phyloP scores from a whole-genome alignment of 2,888 invertebrate species.

The Lasioglossum oenotherae region DNA sequence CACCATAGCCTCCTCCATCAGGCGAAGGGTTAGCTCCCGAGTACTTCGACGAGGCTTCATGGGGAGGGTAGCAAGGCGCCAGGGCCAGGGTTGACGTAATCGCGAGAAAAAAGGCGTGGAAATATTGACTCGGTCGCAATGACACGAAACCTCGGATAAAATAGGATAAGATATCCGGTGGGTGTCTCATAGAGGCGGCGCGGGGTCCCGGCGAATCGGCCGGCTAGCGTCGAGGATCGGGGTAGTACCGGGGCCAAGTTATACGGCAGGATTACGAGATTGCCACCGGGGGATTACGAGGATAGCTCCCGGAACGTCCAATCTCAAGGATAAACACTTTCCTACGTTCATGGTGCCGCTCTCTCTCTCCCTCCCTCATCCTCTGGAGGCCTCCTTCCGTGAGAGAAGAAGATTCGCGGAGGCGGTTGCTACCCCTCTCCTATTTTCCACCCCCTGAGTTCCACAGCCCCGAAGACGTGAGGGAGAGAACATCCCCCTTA shows the following conservation, averaged over 20 bases:
- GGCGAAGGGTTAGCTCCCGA: not conserved
- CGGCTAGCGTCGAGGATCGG: slow-evolving; percentile 44
- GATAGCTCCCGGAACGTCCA: slow-evolving; percentile 83
- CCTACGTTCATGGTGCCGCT: slow-evolving; percentile 76
- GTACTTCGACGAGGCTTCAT: not conserved
- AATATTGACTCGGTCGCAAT: slow-evolving; percentile 78
- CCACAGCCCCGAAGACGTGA: slow-evolving; percentile 11
- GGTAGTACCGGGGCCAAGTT: slow-evolving; percentile 74
- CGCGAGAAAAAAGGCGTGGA: slow-evolving; percentile 66
- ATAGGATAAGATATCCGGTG: slow-evolving; percentile 65
- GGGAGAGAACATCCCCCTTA: slow-evolving; percentile 34
- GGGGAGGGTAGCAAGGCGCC: not conserved
- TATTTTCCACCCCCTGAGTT: not conserved
- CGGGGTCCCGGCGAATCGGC: slow-evolving; percentile 52
- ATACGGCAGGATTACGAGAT: slow-evolving; percentile 84
- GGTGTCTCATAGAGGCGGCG: slow-evolving; percentile 29
- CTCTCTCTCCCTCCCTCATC: slow-evolving; percentile 34
- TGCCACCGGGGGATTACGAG: slow-evolving; percentile 83
- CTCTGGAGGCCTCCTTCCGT: slow-evolving; percentile 50
- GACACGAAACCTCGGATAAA: slow-evolving; percentile 69
- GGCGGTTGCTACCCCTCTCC: not conserved
- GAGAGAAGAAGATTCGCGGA: slow-evolving; percentile 31
- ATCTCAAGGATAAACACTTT: slow-evolving; percentile 84
- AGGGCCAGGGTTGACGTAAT: not conserved
- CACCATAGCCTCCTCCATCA: not conserved